A percentile compares a stretch with the other conserved stretches of the same genome.
Evolutionary conservation across 2,888 invertebrate species (phyloP).

Genomic region (Drosophila kuntzei): DNA sequence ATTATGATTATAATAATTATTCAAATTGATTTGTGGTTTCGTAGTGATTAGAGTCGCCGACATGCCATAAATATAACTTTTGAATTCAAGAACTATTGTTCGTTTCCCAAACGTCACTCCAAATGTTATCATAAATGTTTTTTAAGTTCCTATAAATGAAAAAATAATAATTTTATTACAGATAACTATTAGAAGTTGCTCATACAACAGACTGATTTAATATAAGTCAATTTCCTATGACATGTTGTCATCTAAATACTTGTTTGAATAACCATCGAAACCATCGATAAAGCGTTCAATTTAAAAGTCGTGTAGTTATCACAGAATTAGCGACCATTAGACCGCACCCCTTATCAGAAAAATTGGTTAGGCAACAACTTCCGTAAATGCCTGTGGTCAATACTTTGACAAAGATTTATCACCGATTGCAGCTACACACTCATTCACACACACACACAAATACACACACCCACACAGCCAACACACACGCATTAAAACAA

Average conservation of each 20-base stretch:
- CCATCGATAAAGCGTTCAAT: slow-evolving; percentile 3
- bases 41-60: too few species aligned
- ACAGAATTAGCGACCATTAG: slow-evolving; percentile 25
- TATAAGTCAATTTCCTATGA: too few species aligned
- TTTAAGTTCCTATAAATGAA: too few species aligned
- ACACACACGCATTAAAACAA: slow-evolving; percentile 6
- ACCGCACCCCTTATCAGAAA: slow-evolving; percentile 45
- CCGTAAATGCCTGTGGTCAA: slow-evolving; percentile 42
- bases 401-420: slow-evolving; percentile 50
- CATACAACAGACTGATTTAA: background rate
- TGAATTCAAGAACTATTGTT: too few species aligned
- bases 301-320: slow-evolving; percentile 9
- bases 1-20: too few species aligned
- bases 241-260: too few species aligned
- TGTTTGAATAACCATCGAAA: background rate
- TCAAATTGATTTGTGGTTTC: too few species aligned
- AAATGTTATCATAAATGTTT: too few species aligned
- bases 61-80: too few species aligned
- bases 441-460: slow-evolving; percentile 2
- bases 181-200: too few species aligned
- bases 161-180: too few species aligned
- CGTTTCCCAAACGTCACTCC: too few species aligned
- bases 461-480: slow-evolving; percentile 4
- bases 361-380: slow-evolving; percentile 51
- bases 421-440: slow-evolving; percentile 20